Base-by-base conservation (phyloP, 2,113 vertebrate genomes). In the Tyrannus savana region DNA sequence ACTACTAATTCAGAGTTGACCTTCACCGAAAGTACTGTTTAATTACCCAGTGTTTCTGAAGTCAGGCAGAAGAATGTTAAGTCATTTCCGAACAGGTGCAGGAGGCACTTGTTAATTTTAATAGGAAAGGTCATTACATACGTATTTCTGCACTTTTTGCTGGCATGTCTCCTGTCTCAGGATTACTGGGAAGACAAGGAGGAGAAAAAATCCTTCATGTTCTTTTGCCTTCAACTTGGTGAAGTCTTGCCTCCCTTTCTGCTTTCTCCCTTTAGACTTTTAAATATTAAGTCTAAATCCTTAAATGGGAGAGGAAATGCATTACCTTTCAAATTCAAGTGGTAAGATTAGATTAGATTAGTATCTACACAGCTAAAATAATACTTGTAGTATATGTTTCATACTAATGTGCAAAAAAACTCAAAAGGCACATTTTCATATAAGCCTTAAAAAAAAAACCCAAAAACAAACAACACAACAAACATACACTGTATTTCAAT, bases 21-120 rank as follows among this genome's bases (percentile, higher is more conserved):
- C 89, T 95, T 96, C 95, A 96, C 16, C 30, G 74, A 50, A 90
- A 94, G 89, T n/a, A n/a, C 89, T 75, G 39, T 67, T 93, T 95
- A 95, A 96, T 95, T 95, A 94, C 66, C 71, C 77, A 37, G 49
- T 24, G 87, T 64, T 96, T 94, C 84, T 94, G 59, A 92, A 96
- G 89, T 89, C 90, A 79, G 67, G 59, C 82, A 91, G 53, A 89
- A 91, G 91, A 95, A 93, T 66, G 71, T 78, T 69, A 84, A 87
- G 83, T 31, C 67, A 47, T 80, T 91, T 80, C 84, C 2, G 35
- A 94, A 87, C 87, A 90, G 89, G 85, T 94, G 93, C 79, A 92
- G 68, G 64, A 93, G 56, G 55, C 68, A 93, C 93, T 76, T 16
- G 52, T 56, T 90, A 67, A 93, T 95, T 95, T 88, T 78, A 74